Evolutionary conservation across 2,888 invertebrate genomes (phyloP).

Genomic region (Phalera bucephala): DNA sequence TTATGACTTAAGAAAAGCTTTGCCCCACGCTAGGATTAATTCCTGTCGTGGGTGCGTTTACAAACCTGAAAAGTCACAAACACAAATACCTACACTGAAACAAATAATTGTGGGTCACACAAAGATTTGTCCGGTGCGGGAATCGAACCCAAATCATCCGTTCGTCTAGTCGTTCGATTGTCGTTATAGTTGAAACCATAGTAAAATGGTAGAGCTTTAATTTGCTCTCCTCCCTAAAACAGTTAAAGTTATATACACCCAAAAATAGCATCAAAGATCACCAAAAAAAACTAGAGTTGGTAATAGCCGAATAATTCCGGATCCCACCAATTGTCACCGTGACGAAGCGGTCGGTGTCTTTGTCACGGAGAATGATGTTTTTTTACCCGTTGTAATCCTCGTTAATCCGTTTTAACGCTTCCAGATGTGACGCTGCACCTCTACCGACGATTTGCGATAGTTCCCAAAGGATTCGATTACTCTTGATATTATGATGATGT

Average conservation of each 20-base stretch:
- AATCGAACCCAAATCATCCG: too few relatives aligned
- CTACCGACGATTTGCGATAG: slow-evolving; percentile 42
- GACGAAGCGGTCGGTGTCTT: slow-evolving; percentile 73
- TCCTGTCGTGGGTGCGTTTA: too few relatives aligned
- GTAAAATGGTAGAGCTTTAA: too few relatives aligned
- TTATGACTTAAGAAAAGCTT: too few relatives aligned
- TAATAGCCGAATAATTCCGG: slow-evolving; percentile 69
- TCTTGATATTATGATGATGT: slow-evolving; percentile 21
- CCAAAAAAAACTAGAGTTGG: slow-evolving; percentile 49
- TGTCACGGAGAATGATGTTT: slow-evolving; percentile 50
- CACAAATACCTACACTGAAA: too few relatives aligned
- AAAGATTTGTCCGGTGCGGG: too few relatives aligned
- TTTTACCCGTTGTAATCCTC: slow-evolving; percentile 71
- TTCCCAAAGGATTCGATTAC: slow-evolving; percentile 43
- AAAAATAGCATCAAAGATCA: slow-evolving; percentile 49
- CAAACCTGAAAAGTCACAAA: too few relatives aligned
- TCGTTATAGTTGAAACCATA: too few relatives aligned
- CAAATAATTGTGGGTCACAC: too few relatives aligned
- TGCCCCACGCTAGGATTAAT: too few relatives aligned
- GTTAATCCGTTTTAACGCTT: slow-evolving; percentile 80
- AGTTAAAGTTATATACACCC: slow-evolving; percentile 10
- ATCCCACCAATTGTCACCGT: slow-evolving; percentile 77
- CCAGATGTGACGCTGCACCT: slow-evolving; percentile 69
- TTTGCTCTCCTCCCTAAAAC: slow-evolving; percentile 40
- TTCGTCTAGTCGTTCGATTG: too few relatives aligned